Base-by-base conservation (phyloP, 2,888 invertebrate genomes). In the Drosophila paramelanica region DNA sequence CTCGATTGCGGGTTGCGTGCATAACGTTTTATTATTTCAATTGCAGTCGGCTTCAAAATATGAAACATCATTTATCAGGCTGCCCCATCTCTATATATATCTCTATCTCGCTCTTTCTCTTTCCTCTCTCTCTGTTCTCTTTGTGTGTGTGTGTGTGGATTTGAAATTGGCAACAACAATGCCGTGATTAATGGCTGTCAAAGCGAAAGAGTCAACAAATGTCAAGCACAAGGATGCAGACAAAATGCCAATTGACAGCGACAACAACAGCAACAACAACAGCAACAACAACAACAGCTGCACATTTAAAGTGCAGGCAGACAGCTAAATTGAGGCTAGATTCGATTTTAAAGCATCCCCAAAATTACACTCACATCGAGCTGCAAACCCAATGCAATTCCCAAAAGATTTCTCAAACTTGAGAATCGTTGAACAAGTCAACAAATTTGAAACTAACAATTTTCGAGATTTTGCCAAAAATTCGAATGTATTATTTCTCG, bases 181-280 rank as follows among this genome's bases (percentile, higher is more conserved):
- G 83, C 61, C 86, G 72, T 88, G 83, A 83, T 83, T 83, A 83
- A 83, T 83, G 88, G 86, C 88, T 88, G 83, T 86, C 83, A 88
- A 79, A 88, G 86, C 88, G 77, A 88, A 83, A 88, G 88, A 83
- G 86, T 88, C 82, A 88, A 83, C 83, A 83, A 83, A 88, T 83
- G 88, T 83, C 83, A 83, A 68, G 68, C 87, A 45, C 59, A 46
- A 73, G 42, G 59, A 56, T 55, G 51, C 74, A 47, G 50, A 61
- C 66, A 53, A 70, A 77, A 77, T 55, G 61, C 56, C 70, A 77
- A 75, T 75, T 77, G 75, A 77, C 74, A 77, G 59, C n/a, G 20
- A 42, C 58, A 47, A 38, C 67, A 77, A 27, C 46, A 58, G 38
- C 55, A 52, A n/a, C 55, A 68, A 43, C 39, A 57, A 41, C 62